A percentile compares a stretch with the other conserved stretches of the same genome.
These are phyloP conservation scores for Pollenia griseotomentosa DNA, from an alignment of 2,888 invertebrate genomes.

Conservation along the genomic window DNA sequence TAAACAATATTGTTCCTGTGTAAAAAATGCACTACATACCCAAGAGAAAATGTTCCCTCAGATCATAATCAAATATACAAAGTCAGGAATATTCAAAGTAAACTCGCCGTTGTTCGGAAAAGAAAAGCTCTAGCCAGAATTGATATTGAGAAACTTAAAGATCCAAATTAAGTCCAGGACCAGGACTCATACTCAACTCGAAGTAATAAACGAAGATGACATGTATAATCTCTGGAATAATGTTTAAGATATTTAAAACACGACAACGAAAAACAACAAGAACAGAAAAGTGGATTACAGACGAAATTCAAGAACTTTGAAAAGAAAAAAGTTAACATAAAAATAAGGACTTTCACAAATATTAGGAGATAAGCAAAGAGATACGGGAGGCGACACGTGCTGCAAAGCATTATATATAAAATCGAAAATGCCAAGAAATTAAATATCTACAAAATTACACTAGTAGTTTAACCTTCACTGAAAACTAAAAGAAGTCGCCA, in stretches of 20 bases:
- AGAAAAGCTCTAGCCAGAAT: not conserved
- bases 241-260: not conserved
- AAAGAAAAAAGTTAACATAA: slow-evolving; percentile 20
- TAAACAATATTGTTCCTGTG: not conserved
- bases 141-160: not conserved
- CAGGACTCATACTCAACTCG: not conserved
- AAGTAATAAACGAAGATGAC: not conserved
- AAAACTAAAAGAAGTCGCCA: not conserved
- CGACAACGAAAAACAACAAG: not conserved
- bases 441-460: not conserved
- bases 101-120: not conserved
- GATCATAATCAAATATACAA: not conserved
- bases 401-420: too few species aligned
- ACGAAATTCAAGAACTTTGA: not conserved
- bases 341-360: not conserved
- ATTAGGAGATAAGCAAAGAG: not conserved
- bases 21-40: slow-evolving; percentile 14
- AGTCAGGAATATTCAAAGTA: not conserved
- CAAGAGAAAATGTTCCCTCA: not conserved
- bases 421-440: slow-evolving; percentile 10
- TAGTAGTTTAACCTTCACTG: not conserved
- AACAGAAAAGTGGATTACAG: not conserved
- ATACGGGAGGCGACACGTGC: too few species aligned
- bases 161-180: not conserved
- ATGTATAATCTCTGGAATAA: too few species aligned